Evolutionary conservation across 2,888 invertebrate species (phyloP), one percentile per base, ranked within the genome.

Genomic region (Cephonodes hylas): DNA sequence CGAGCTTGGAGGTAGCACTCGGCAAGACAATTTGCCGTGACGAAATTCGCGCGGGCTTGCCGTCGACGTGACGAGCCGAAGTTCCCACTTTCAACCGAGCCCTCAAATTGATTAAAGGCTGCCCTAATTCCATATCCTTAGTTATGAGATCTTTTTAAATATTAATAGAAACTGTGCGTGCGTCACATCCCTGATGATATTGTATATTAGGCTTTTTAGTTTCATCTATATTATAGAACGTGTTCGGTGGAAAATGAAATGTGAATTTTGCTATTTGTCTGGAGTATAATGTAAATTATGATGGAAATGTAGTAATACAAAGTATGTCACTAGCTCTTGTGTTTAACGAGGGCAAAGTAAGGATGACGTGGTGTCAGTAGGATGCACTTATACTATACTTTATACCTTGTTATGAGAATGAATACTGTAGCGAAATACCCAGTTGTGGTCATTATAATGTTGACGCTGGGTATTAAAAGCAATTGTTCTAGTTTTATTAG

Each of bases 51-150:
- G 27, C 46, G 31, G 45, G 31, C 46, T 31, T 38, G n/a, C 18
- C 58, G 38, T 18, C 58, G 58, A 73, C 73, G 71, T 75, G 73
- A 68, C 73, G 64, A 64, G 63, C 56, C 64, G 60, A 75, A 73
- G 65, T 73, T 74, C 61, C 56, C 66, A 63, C 62, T 67, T 65
- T 42, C 61, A 53, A 64, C 58, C 63, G 61, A 42, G 62, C 68
- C 70, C 67, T 72, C 67, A 72, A 80, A 80, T 80, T 79, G 74
- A 80, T 80, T 75, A 73, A 63, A 63, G 44, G 60, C 60, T 66
- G 67, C 61, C 71, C 69, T 66, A 62, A 69, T 67, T 62, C 63
- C 64, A 63, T 66, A 64, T 61, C 66, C 68, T 64, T 59, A 62
- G 66, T 70, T 68, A 67, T 69, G 66, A 69, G 74, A 66, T 66